Evolutionary conservation across 2,888 invertebrate species (phyloP), one percentile per base, ranked within the genome.

Genomic region (Andrena flavipes): DNA sequence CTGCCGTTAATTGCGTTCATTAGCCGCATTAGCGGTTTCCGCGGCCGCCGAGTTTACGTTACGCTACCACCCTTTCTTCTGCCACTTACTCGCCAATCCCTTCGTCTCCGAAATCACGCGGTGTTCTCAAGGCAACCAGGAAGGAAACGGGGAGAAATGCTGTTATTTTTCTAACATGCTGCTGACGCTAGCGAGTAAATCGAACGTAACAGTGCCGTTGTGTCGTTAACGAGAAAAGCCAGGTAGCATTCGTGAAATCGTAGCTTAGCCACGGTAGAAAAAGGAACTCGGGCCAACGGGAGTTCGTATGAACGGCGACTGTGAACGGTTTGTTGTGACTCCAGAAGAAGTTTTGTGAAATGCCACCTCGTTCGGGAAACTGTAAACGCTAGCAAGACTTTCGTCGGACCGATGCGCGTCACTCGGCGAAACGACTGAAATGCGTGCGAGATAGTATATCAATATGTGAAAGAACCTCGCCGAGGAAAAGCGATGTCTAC

Each of bases 401-500:
- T 35, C 33, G 13, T 33, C 65, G 68, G 62, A 8, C 29, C n/a
- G 71, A 76, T 63, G 59, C 69, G 56, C 56, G 73, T 23, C 23
- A 54, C n/a, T 64, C 48, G 26, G 54, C 30, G 30, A 70, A 74
- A 82, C 72, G 79, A 71, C 54, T 82, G 86, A 88, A 83, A 91
- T 90, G 89, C 84, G 78, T 71, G 80, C 76, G 85, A 90, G 87
- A 90, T 89, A 91, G 86, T 90, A 89, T 85, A 84, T 84, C 87
- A 88, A 78, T 85, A 92, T 92, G 91, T 92, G 89, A 92, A 89
- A 82, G 79, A 88, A 73, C 86, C 84, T 85, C 88, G 87, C 76
- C 85, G 85, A 82, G 83, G 88, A 88, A 84, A 91, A 93, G 92
- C 92, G 88, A 93, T 93, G 93, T 92, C 92, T 91, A 90, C 93